Percentiles rank a stretch among this genome's conserved stretches.
These are phyloP conservation scores for Agrochola lota DNA, from an alignment of 2,888 invertebrate genomes.

Conservation along the genomic window DNA sequence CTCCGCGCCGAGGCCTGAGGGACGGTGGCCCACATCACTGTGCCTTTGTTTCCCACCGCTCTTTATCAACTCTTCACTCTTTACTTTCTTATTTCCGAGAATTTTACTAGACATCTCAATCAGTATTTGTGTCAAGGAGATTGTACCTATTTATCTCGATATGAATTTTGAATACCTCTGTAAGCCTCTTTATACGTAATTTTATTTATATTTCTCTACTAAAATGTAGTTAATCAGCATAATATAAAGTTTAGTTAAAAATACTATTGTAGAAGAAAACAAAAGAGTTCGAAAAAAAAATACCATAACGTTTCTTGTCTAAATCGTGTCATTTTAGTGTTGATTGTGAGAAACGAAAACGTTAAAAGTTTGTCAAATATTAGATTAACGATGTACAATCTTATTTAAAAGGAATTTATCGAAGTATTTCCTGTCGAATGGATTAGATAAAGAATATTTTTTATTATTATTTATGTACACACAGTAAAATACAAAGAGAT, in stretches of 20 bases:
- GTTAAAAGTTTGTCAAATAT: not conserved
- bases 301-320: not conserved
- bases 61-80: not conserved
- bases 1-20: constrained; percentile 35
- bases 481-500: too few relatives aligned
- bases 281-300: not conserved
- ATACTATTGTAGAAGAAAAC: too few relatives aligned
- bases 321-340: not conserved
- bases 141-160: not conserved
- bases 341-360: not conserved
- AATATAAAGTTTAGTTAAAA: too few relatives aligned
- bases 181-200: too few relatives aligned
- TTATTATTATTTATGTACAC: too few relatives aligned
- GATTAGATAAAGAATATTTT: too few relatives aligned
- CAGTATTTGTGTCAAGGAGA: not conserved
- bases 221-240: not conserved
- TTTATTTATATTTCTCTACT: not conserved
- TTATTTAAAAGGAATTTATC: not conserved
- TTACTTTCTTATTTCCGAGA: too few relatives aligned
- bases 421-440: too few relatives aligned
- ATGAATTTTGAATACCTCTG: not conserved
- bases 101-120: not conserved
- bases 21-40: constrained; percentile 46
- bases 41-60: constrained; percentile 44
- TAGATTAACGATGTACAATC: constrained; percentile 1